Conservation (phyloP, 2,113 vertebrate genomes). For the Turnix velox region DNA sequence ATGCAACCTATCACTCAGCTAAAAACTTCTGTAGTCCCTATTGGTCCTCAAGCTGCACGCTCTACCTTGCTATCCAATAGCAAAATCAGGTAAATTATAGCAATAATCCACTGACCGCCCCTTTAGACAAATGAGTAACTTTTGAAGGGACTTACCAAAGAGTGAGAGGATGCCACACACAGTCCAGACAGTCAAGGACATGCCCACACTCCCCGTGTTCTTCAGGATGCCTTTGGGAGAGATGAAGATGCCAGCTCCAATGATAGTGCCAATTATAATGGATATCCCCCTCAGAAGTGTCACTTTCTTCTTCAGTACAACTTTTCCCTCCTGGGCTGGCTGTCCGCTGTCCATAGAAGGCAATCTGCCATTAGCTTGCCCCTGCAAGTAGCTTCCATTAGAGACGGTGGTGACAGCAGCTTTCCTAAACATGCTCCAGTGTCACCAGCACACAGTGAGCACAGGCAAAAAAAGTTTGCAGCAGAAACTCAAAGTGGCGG, state of each 20-base stretch:
- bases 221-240: slow-evolving; percentile 93
- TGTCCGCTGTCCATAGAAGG: slow-evolving; percentile 9
- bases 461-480: slow-evolving; percentile 26
- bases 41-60: slow-evolving; percentile 2
- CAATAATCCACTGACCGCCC: not conserved
- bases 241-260: slow-evolving; percentile 97
- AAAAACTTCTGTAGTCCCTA: not conserved
- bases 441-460: slow-evolving; percentile 12
- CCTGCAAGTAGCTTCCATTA: slow-evolving; percentile 59
- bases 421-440: slow-evolving; percentile 77
- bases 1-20: not conserved
- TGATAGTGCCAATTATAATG: slow-evolving; percentile 94
- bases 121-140: slow-evolving; percentile 41
- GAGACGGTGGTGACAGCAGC: slow-evolving; percentile 48
- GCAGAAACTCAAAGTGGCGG: not conserved
- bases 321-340: slow-evolving; percentile 57
- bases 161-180: slow-evolving; percentile 90
- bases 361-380: slow-evolving; percentile 33
- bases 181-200: slow-evolving; percentile 90
- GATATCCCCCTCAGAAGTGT: slow-evolving; percentile 89
- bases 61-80: slow-evolving; percentile 5
- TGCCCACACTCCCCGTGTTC: slow-evolving; percentile 88
- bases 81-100: not conserved
- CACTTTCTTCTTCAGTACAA: slow-evolving; percentile 89
- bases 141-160: slow-evolving; percentile 84